These are phyloP conservation scores for Oxycera nigricornis DNA, from an alignment of 2,888 invertebrate species.

Conservation along the genomic window DNA sequence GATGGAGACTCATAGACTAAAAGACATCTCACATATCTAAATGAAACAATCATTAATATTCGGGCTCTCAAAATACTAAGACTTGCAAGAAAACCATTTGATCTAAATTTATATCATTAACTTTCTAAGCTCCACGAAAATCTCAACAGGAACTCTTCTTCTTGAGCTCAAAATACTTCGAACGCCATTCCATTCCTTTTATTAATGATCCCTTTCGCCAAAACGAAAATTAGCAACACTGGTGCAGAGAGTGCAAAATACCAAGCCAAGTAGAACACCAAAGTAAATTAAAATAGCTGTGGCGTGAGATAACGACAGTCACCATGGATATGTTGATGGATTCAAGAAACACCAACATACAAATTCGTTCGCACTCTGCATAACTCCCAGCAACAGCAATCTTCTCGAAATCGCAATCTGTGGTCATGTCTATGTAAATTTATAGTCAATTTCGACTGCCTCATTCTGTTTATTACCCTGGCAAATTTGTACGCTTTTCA, in stretches of 20 bases:
- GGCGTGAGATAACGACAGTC: background rate
- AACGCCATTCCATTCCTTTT: no score
- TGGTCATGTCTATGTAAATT: slow-evolving; percentile 34
- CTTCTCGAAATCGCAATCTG: slow-evolving; percentile 16
- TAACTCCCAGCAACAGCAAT: background rate
- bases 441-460: slow-evolving; percentile 31
- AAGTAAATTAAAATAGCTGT: background rate
- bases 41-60: no score
- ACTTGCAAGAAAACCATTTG: no score
- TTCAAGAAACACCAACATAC: background rate
- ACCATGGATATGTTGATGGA: background rate
- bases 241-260: no score
- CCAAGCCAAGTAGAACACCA: background rate
- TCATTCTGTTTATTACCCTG: slow-evolving; percentile 24
- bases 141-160: no score
- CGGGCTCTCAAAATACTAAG: no score
- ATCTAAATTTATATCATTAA: no score
- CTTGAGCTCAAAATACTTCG: no score
- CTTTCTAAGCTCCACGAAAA: no score
- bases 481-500: slow-evolving; percentile 32
- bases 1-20: no score
- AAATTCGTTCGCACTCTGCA: background rate
- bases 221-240: slow-evolving; percentile 6
- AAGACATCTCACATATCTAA: no score
- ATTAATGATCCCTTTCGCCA: no score